A percentile compares a stretch with the other conserved stretches of the same genome.
Conservation (phyloP, 1,140 invertebrate species). For the Agraylea sexmaculata region DNA sequence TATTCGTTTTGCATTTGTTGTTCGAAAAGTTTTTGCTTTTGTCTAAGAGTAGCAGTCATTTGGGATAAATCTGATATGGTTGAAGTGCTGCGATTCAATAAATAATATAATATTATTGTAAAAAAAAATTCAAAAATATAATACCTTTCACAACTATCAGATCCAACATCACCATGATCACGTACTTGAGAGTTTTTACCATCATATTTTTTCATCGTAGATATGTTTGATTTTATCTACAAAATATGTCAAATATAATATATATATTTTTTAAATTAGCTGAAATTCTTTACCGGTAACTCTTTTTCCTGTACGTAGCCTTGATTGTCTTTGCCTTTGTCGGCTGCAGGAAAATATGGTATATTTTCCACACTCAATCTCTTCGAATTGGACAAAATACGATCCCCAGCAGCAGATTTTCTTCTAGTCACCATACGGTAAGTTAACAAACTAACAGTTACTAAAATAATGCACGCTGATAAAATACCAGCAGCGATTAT, state of each 20-base stretch:
- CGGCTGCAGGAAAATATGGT: slow-evolving; percentile 18
- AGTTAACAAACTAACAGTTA: slow-evolving; percentile 48
- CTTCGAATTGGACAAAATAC: slow-evolving; percentile 3
- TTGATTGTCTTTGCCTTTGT: slow-evolving; percentile 16
- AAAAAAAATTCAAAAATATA: too few species aligned
- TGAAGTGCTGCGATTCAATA: slow-evolving; percentile 18
- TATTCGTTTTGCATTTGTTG: slow-evolving; percentile 21
- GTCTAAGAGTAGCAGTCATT: slow-evolving; percentile 30
- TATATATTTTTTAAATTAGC: too few species aligned
- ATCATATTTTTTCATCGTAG: too few species aligned
- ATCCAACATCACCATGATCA: too few species aligned
- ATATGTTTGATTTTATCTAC: not conserved
- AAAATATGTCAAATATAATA: slow-evolving; percentile 1
- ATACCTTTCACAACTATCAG: too few species aligned
- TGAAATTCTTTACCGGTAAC: too few species aligned
- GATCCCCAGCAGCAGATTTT: slow-evolving; percentile 12
- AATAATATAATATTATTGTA: too few species aligned
- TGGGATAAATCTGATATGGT: slow-evolving; percentile 36
- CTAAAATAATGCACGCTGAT: slow-evolving; percentile 47
- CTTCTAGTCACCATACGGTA: slow-evolving; percentile 45
- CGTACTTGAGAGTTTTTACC: too few species aligned
- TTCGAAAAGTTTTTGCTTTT: slow-evolving; percentile 25
- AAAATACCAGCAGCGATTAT: slow-evolving; percentile 48
- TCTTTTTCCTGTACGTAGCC: slow-evolving; percentile 15
- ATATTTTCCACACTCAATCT: slow-evolving; percentile 18